A percentile compares a stretch with the other conserved stretches of the same genome.
Evolutionary conservation across 2,113 vertebrate genomes (phyloP).

Genomic region (Panthera leo): DNA sequence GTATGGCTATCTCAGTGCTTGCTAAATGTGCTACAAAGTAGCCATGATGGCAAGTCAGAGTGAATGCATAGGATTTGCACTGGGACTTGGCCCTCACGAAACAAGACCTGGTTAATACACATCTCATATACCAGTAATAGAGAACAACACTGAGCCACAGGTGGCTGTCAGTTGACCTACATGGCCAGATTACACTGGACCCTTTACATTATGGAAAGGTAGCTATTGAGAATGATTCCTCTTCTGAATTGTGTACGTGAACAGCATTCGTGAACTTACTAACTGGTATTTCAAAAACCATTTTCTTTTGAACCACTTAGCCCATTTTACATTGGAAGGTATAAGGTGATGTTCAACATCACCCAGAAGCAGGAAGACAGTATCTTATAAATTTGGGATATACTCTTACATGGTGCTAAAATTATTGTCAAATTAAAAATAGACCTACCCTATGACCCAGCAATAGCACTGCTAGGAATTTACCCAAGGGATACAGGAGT

Average conservation of each 20-base stretch:
- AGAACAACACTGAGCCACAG: background rate
- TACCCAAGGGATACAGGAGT: no score
- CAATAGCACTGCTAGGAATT: no score
- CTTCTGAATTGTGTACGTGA: background rate
- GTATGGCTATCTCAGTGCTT: background rate
- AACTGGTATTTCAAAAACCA: background rate
- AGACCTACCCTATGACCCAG: no score
- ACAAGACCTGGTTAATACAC: background rate
- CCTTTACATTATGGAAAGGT: background rate
- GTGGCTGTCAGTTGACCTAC: background rate
- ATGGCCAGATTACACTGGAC: background rate
- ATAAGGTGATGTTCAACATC: background rate
- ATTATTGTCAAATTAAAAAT: background rate
- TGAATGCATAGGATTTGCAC: background rate
- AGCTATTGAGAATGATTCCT: background rate
- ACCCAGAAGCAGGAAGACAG: background rate
- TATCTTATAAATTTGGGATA: background rate
- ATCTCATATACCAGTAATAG: background rate
- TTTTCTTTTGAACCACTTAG: background rate
- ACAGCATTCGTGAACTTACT: background rate
- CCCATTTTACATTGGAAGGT: background rate
- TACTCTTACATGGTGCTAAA: background rate
- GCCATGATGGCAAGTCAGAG: background rate
- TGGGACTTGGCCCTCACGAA: background rate
- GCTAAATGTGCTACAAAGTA: background rate